Evolutionary conservation across 1,140 invertebrate species (phyloP).

Genomic region (Sesamia nonagrioides): DNA sequence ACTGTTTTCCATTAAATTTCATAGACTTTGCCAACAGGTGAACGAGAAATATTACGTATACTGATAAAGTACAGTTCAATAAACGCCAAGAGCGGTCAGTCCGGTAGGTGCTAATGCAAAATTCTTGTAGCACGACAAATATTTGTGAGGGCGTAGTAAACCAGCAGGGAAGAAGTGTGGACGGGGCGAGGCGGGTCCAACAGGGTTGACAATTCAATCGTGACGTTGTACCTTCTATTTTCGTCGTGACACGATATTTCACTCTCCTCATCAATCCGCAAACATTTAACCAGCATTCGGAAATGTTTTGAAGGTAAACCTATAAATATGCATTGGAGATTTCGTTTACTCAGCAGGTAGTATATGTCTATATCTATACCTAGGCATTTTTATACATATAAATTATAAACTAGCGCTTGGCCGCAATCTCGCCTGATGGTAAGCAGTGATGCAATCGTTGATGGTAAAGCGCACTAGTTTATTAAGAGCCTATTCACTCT

Average conservation of each 20-base stretch:
- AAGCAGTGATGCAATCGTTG: no score
- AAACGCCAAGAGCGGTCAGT: conserved; percentile 53
- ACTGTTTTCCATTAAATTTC: background rate
- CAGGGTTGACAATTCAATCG: conserved; percentile 50
- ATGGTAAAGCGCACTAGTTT: no score
- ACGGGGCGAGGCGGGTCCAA: conserved; percentile 14
- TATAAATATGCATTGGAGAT: conserved; percentile 11
- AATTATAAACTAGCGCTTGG: no score
- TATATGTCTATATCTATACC: no score
- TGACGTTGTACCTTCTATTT: conserved; percentile 32
- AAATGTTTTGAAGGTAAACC: conserved; percentile 33
- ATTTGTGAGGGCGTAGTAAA: conserved; percentile 61
- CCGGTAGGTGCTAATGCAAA: conserved; percentile 66
- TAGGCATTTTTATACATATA: no score
- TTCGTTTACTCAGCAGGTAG: background rate
- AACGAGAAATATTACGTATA: conserved; percentile 20
- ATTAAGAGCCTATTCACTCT: no score
- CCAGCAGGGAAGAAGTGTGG: conserved; percentile 48
- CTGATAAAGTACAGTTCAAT: conserved; percentile 59
- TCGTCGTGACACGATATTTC: conserved; percentile 38
- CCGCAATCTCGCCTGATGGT: no score
- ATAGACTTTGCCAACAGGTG: conserved; percentile 41
- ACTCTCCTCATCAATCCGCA: conserved; percentile 27
- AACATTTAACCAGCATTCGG: conserved; percentile 28
- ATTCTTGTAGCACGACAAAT: conserved; percentile 62